Evolutionary conservation across 2,113 vertebrate genomes (phyloP), one percentile per base, ranked within the genome.

Genomic region (Sturnus vulgaris): DNA sequence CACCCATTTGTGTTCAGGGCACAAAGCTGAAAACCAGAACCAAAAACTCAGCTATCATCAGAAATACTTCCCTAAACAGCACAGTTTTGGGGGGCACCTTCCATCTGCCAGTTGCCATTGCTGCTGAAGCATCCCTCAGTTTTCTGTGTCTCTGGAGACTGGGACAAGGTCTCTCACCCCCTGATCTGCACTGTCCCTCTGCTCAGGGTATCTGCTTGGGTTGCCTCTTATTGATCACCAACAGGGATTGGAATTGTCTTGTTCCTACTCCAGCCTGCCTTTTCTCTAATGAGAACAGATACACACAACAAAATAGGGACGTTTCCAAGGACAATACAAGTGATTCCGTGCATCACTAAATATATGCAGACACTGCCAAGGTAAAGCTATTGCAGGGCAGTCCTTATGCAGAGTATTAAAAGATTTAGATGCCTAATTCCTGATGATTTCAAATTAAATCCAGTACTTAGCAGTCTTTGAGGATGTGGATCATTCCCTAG

Each of bases 301-400:
- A 53, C 37, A 49, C 17, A 37, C 0, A 0, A 50, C 23, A 72
- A 57, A 65, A 49, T 0, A 61, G 15, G 12, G 50, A 82, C 22
- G 7, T 6, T 46, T 88, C 57, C 57, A 57, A 42, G 8, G 53
- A 24, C 40, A 56, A 57, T 3, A 3, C 14, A 28, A 76, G 37
- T 86, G 88, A 39, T 52, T 63, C 55, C 12, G 24, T 4, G 15
- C 56, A 83, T 30, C 88, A 75, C 33, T 88, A 93, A 73, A 73
- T 12, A 56, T 27, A 44, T 6, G 2, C 37, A 63, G 39, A 77
- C 16, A 35, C 10, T 30, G 20, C 33, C 49, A 76, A 88, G 44
- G 60, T 46, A 86, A 86, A 86, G 15, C 39, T 86, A 89, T 86
- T 56, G 9, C 30, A 93, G 47, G 47, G 56, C 59, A 88, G 60